Percentiles rank a stretch among this genome's conserved stretches.
These are phyloP conservation scores for Orthosia cruda DNA, from an alignment of 2,888 invertebrate genomes.

Conservation along the genomic window DNA sequence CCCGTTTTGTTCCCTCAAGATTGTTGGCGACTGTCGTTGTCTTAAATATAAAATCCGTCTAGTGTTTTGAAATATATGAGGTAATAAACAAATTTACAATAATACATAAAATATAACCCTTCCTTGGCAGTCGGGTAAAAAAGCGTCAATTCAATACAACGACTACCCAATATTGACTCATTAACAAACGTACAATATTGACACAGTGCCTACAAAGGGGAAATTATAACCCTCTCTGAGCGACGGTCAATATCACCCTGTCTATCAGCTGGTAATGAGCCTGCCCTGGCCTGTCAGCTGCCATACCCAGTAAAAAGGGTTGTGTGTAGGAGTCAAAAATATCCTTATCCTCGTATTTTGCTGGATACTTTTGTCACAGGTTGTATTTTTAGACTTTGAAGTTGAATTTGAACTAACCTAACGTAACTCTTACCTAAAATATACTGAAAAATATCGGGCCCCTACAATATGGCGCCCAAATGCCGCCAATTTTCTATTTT, in stretches of 20 bases:
- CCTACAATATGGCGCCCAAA: no score
- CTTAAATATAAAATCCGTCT: no score
- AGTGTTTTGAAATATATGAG: no score
- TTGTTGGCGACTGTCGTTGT: no score
- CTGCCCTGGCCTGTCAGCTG: constrained; percentile 41
- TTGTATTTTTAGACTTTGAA: constrained; percentile 8
- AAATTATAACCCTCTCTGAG: constrained; percentile 27
- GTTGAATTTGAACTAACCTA: not conserved
- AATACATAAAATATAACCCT: no score
- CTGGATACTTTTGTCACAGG: constrained; percentile 15
- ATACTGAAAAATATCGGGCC: no score
- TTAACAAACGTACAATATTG: not conserved
- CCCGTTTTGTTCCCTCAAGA: no score
- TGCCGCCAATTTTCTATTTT: no score
- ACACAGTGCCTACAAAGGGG: constrained; percentile 7
- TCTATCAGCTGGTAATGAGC: constrained; percentile 19
- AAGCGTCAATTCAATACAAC: not conserved
- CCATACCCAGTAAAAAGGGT: constrained; percentile 50
- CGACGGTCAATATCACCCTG: constrained; percentile 10
- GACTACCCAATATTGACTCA: not conserved
- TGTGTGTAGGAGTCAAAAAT: constrained; percentile 35
- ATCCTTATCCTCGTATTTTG: not conserved
- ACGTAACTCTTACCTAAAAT: no score
- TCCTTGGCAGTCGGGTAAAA: no score
- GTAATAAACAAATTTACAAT: no score